A percentile compares a stretch with the other conserved stretches of the same genome.
Evolutionary conservation across 2,888 invertebrate genomes (phyloP).

Genomic region (Lepidocyrtinus sp.): DNA sequence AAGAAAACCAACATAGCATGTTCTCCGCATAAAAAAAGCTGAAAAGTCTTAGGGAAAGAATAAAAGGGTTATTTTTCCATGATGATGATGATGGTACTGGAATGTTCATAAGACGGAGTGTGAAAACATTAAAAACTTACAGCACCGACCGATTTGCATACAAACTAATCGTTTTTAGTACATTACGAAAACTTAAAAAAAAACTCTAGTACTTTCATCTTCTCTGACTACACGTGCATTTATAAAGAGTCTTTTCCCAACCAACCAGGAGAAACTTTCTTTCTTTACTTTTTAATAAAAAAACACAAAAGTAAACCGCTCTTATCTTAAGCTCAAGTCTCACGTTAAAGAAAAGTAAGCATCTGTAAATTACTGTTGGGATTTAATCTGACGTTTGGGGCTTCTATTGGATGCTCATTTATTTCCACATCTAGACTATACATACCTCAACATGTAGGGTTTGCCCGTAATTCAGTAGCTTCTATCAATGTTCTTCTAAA

Average conservation of each 20-base stretch:
- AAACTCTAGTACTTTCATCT: conserved; percentile 26
- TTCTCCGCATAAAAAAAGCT: background rate
- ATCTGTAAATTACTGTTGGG: conserved; percentile 59
- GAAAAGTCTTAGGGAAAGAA: background rate
- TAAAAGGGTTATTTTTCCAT: conserved; percentile 27
- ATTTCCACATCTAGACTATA: background rate
- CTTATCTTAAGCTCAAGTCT: conserved; percentile 51
- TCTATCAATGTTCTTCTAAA: background rate
- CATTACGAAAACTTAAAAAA: background rate
- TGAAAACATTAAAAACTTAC: conserved; percentile 51
- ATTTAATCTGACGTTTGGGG: conserved; percentile 49
- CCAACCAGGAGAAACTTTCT: background rate
- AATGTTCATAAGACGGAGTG: conserved; percentile 20
- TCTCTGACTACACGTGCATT: conserved; percentile 13
- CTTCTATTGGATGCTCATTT: background rate
- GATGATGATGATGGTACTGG: background rate
- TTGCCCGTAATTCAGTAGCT: background rate
- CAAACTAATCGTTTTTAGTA: conserved; percentile 61
- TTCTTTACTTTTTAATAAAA: conserved; percentile 7
- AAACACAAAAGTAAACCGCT: conserved; percentile 41
- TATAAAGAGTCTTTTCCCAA: conserved; percentile 15
- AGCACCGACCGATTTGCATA: conserved; percentile 57
- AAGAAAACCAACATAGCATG: conserved; percentile 42
- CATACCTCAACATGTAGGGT: background rate
- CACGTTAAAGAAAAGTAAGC: conserved; percentile 49